Base-by-base conservation (phyloP, 92 coral and sea anemone genomes). In the Palythoa heliodiscus region DNA sequence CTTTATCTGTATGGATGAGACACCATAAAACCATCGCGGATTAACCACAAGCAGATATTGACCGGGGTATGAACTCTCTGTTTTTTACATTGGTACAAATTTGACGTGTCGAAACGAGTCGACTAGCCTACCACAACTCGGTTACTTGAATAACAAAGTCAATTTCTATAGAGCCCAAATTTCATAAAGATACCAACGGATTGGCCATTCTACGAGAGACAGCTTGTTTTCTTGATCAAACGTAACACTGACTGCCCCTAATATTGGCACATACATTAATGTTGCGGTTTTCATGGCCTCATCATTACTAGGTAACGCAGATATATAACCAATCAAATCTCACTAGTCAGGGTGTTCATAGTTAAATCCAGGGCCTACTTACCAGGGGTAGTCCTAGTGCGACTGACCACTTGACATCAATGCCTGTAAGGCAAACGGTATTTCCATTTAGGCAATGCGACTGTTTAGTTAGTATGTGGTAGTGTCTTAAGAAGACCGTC, bases 331-430 rank as follows among this genome's bases (percentile, higher is more conserved):
- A n/a, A 5, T 63, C 22, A 63, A 19, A 29, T 7, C 69, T 19
- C 19, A 63, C 20, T 5, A 5, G n/a, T n/a, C 25, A 63, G 24
- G 5, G 25, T 63, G 4, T 19, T 63, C 9, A 5, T 43, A 43
- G 50, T 43, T 5, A 19, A 1, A 63, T n/a, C 10, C 47, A 1
- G 35, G 35, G 35, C 24, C 2, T 13, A 82, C 97, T 91, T 24
- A 93, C 97, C 87, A 93, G 91, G 6, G 97, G 97, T 70, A 93
- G 67, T 47, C 89, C 97, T 67, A 93, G 86, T 1, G 94, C 93
- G 47, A 93, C 23, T 2, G 97, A 93, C 94, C 97, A 93, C 84
- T 93, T 93, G 50, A 92, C 90, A 81, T 93, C 94, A 39, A 93
- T 86, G 29, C 97, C 97, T 93, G 48, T 19, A 58, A 48, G 23